These are phyloP conservation scores for Meliscaeva auricollis DNA, from an alignment of 2,888 invertebrate species.

Conservation along the genomic window DNA sequence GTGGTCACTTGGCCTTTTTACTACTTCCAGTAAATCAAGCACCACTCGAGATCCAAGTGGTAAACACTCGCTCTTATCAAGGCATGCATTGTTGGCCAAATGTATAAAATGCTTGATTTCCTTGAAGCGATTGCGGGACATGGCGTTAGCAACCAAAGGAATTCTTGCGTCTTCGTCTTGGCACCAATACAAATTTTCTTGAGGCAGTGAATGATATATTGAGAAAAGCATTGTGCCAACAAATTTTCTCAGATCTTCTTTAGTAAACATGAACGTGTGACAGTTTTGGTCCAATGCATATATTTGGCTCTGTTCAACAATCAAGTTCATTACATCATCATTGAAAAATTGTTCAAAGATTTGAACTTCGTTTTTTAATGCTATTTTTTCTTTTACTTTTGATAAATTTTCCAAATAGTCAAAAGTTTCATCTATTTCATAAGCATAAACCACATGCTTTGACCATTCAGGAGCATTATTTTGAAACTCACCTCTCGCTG, in stretches of 20 bases:
- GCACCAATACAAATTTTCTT: neutral
- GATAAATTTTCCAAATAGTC: neutral
- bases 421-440: neutral
- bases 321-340: slow-evolving; percentile 1
- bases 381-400: neutral
- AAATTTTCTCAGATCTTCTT: slow-evolving; percentile 6
- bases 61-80: neutral
- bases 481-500: slow-evolving; percentile 4
- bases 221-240: neutral
- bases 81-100: neutral
- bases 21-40: neutral
- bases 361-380: neutral
- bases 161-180: neutral
- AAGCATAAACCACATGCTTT: neutral
- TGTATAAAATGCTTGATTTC: slow-evolving; percentile 2
- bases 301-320: neutral
- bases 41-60: slow-evolving; percentile 18
- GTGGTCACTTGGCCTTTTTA: neutral
- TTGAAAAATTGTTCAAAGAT: slow-evolving; percentile 10
- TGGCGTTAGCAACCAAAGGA: neutral
- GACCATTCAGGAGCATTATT: slow-evolving; percentile 16
- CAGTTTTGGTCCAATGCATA: neutral
- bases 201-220: neutral
- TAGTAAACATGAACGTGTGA: neutral
- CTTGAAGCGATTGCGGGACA: neutral